Percentiles rank a stretch among this genome's conserved stretches.
Conservation (phyloP, 2,797 vertebrate genomes). For the Typhlichthys subterraneus region DNA sequence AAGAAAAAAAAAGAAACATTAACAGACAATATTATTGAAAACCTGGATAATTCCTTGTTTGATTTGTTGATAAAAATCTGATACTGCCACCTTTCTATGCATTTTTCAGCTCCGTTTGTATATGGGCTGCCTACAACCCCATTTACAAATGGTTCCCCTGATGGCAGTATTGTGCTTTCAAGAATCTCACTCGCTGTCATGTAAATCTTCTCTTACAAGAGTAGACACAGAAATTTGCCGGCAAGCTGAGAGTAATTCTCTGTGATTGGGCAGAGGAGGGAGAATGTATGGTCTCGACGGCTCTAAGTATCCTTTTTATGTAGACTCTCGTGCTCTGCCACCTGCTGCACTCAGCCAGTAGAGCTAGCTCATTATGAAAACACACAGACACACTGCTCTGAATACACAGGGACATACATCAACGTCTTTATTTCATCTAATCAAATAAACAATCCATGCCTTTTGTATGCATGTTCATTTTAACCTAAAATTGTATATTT, state of each 20-base stretch:
- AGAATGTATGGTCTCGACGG: conserved; percentile 33
- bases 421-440: too few relatives aligned
- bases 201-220: conserved; percentile 53
- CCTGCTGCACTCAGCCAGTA: conserved; percentile 22
- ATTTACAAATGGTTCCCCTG: conserved; percentile 36
- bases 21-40: background rate
- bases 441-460: conserved; percentile 1
- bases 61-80: conserved; percentile 21
- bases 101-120: conserved; percentile 25
- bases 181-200: conserved; percentile 51
- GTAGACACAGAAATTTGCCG: conserved; percentile 22
- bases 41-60: background rate
- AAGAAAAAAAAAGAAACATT: background rate
- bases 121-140: conserved; percentile 8
- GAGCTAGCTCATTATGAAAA: conserved; percentile 13
- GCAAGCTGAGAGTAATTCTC: conserved; percentile 38
- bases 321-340: conserved; percentile 37
- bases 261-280: conserved; percentile 2
- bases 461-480: background rate
- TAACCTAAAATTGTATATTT: background rate
- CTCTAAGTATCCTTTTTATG: conserved; percentile 40
- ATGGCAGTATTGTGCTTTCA: conserved; percentile 44
- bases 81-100: background rate
- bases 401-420: conserved; percentile 10
- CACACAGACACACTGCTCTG: conserved; percentile 5